Percentiles rank a stretch among this genome's conserved stretches.
Evolutionary conservation across 2,888 invertebrate species (phyloP).

Genomic region (Tetramorium bicarinatum): DNA sequence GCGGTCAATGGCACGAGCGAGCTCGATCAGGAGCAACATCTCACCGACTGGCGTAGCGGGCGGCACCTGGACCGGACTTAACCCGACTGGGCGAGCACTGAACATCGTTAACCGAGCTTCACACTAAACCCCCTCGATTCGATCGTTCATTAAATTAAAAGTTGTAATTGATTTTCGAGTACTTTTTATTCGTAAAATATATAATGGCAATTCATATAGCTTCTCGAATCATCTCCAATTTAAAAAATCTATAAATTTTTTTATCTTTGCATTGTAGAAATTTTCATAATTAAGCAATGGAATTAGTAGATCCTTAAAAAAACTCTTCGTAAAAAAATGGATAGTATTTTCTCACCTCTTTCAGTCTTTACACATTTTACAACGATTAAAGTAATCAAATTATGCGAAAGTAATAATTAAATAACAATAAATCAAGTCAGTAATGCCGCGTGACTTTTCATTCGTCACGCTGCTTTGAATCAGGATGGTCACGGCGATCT

Average conservation of each 20-base stretch:
- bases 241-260: neutral
- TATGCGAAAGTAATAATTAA: constrained; percentile 14
- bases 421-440: constrained; percentile 20
- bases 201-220: neutral
- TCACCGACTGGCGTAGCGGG: constrained; percentile 80
- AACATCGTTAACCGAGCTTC: constrained; percentile 74
- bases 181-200: neutral
- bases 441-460: constrained; percentile 11
- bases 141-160: neutral
- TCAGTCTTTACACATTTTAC: neutral
- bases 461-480: constrained; percentile 44
- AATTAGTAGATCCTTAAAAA: neutral
- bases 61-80: constrained; percentile 80
- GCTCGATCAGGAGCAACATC: constrained; percentile 83
- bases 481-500: constrained; percentile 8
- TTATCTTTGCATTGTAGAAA: neutral
- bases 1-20: constrained; percentile 86
- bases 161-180: neutral
- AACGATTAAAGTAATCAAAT: constrained; percentile 18
- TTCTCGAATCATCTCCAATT: neutral
- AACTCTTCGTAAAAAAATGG: neutral
- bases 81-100: constrained; percentile 76
- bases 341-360: neutral
- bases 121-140: constrained; percentile 65
- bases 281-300: neutral